Conservation (phyloP, 2,888 invertebrate species). For the Tetheella fluctuosa region DNA sequence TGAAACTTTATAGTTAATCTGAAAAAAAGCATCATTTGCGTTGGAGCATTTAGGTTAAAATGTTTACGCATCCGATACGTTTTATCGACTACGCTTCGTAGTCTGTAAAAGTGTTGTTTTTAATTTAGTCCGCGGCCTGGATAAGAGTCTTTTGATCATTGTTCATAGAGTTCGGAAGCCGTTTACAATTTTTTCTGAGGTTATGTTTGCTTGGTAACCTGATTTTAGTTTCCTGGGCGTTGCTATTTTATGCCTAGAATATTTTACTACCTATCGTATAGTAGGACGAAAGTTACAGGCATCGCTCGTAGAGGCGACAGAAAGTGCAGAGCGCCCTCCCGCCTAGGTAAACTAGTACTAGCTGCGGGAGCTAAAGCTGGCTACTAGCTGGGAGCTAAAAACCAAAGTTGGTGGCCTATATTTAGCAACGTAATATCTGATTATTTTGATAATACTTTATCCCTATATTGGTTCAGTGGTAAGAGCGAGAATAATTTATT, state of each 20-base stretch:
- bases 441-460: no score
- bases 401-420: no score
- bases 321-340: no score
- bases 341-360: no score
- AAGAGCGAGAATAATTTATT: no score
- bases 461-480: no score
- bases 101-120: conserved; percentile 27
- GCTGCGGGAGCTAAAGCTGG: no score
- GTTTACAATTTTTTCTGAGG: neutral
- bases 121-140: conserved; percentile 26
- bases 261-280: no score
- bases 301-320: no score
- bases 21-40: conserved; percentile 2
- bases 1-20: neutral
- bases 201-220: conserved; percentile 2
- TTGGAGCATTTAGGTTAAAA: conserved; percentile 23
- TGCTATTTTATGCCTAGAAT: neutral
- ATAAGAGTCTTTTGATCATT: conserved; percentile 35
- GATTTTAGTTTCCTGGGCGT: neutral
- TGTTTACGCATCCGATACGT: conserved; percentile 16
- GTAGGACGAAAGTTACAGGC: no score
- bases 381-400: no score
- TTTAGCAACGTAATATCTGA: no score
- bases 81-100: conserved; percentile 34
- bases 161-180: neutral